Evolutionary conservation across 92 coral and sea anemone genomes (phyloP).

Genomic region (Parazoanthus darwini): DNA sequence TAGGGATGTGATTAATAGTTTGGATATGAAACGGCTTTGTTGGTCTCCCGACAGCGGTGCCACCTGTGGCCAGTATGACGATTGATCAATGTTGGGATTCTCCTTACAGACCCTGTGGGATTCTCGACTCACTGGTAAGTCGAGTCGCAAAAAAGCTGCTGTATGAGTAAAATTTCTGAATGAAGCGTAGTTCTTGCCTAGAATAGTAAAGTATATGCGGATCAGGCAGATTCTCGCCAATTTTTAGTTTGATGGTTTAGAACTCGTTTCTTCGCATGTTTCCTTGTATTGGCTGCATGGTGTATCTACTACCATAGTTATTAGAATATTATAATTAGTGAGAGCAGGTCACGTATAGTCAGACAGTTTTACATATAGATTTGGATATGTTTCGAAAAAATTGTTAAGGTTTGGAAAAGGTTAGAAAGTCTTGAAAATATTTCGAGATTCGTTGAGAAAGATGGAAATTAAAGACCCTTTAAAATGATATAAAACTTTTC

Average conservation of each 20-base stretch:
- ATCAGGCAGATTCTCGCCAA: not conserved
- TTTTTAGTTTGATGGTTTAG: too few relatives aligned
- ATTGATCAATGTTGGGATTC: slow-evolving; percentile 85
- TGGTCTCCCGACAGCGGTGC: slow-evolving; percentile 36
- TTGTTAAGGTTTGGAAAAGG: not conserved
- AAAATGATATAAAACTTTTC: not conserved
- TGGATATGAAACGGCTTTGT: not conserved
- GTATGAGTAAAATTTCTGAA: not conserved
- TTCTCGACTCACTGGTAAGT: slow-evolving; percentile 91
- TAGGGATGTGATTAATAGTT: not conserved
- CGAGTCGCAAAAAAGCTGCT: not conserved
- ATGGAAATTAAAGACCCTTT: too few relatives aligned
- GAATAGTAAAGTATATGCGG: not conserved
- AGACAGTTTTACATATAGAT: too few relatives aligned
- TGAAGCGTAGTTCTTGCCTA: not conserved
- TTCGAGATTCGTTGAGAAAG: too few relatives aligned
- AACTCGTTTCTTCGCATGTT: not conserved
- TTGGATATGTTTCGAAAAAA: not conserved
- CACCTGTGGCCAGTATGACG: slow-evolving; percentile 57
- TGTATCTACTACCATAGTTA: not conserved
- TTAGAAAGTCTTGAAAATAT: not conserved
- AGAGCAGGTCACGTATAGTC: not conserved
- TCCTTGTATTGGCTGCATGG: not conserved
- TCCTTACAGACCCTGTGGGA: slow-evolving; percentile 77
- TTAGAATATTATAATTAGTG: not conserved